These are phyloP conservation scores for Dendrolimus pini DNA, from an alignment of 2,888 invertebrate species.

Conservation along the genomic window DNA sequence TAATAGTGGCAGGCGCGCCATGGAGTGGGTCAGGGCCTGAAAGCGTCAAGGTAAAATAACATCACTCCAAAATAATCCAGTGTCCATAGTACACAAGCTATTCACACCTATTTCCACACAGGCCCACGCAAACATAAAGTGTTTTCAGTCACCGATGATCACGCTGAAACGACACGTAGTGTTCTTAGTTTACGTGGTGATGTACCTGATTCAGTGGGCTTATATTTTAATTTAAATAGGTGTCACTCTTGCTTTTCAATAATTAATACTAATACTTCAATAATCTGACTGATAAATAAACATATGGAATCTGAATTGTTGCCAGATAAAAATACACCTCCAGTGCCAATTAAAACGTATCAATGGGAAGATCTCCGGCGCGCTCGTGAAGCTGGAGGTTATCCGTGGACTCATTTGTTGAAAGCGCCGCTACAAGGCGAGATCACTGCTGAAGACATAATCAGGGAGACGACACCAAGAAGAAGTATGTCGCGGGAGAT, in stretches of 20 bases:
- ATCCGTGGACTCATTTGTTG: constrained; percentile 88
- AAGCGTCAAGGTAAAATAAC: constrained; percentile 60
- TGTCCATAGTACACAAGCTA: constrained; percentile 65
- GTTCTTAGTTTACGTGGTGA: constrained; percentile 65
- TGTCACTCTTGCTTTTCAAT: constrained; percentile 16
- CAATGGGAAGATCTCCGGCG: constrained; percentile 88
- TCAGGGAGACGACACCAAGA: constrained; percentile 60
- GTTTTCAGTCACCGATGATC: constrained; percentile 68
- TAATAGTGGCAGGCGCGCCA: constrained; percentile 32
- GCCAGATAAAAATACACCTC: constrained; percentile 75
- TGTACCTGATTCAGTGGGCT: constrained; percentile 51
- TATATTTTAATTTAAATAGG: constrained; percentile 23
- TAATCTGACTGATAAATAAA: constrained; percentile 41
- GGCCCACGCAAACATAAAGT: constrained; percentile 69
- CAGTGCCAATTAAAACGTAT: constrained; percentile 85
- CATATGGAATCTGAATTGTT: constrained; percentile 76
- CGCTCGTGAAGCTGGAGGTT: constrained; percentile 82
- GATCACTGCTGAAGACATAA: constrained; percentile 69
- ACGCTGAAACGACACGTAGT: constrained; percentile 71
- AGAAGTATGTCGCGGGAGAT: constrained; percentile 69
- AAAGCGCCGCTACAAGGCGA: constrained; percentile 78
- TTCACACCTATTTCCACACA: constrained; percentile 74
- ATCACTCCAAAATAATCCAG: constrained; percentile 58
- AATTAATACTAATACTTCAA: constrained; percentile 14
- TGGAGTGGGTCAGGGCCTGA: constrained; percentile 40